Evolutionary conservation across 2,113 vertebrate species (phyloP), one percentile per base, ranked within the genome.

Genomic region (Loxodonta africana): DNA sequence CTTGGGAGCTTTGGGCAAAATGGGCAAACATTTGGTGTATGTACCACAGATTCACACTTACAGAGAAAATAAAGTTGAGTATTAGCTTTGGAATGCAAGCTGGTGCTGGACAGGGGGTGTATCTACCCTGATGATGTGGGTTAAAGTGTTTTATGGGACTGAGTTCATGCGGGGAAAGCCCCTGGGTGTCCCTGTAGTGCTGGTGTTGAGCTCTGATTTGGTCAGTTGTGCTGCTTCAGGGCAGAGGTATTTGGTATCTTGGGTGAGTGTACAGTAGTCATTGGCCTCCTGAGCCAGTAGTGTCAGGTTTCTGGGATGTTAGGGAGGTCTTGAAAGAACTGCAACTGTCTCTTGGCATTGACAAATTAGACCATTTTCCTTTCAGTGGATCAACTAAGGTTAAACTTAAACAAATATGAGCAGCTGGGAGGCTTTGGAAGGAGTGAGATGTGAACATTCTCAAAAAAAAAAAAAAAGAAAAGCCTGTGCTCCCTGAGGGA

Each of bases 361-460:
- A 48, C 95, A 93, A 28, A 76, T 87, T 94, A 83, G 85, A 67
- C 60, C 21, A 0, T 57, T 92, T 96, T 37, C 67, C 53, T 37
- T 87, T 93, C 77, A 71, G 90, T n/a, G 48, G 85, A 86, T 96
- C 95, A 15, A 0, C 89, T 95, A 89, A 97, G 96, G 96, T 95
- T 96, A 97, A 97, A 94, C 90, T 91, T 97, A 98, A 96, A 93
- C 96, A 98, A 97, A 97, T 94, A 96, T 6, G 94, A 97, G 96
- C 88, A 81, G 95, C 97, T 97, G 97, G 83, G 82, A 96, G 85
- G 81, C 88, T 92, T 97, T 97, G 83, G 90, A 81, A 62, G 90
- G 88, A 88, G 86, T 41, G 89, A 95, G 11, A 17, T 77, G 57
- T 33, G 37, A 65, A 87, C 93, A 67, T 91, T 94, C 90, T 92